Evolutionary conservation across 2,888 invertebrate genomes (phyloP).

Genomic region (Hyposoter dolosus): DNA sequence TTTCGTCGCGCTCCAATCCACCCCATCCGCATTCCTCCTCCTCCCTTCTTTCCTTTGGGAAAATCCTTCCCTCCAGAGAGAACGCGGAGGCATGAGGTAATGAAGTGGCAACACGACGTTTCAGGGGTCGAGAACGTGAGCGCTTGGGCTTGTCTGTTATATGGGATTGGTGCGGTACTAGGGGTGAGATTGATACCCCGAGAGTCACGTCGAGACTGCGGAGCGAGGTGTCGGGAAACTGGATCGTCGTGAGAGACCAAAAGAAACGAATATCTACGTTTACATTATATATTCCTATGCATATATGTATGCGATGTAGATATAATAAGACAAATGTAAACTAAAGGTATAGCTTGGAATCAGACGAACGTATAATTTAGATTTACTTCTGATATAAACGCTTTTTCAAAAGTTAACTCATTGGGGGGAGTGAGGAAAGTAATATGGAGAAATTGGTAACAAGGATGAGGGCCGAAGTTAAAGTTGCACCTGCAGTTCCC

Average conservation of each 20-base stretch:
- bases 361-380: background rate
- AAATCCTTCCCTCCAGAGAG: constrained; percentile 41
- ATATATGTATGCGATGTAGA: background rate
- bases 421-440: constrained; percentile 15
- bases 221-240: constrained; percentile 80
- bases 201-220: constrained; percentile 80
- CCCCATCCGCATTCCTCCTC: constrained; percentile 57
- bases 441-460: constrained; percentile 58
- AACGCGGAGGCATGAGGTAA: constrained; percentile 77
- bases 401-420: background rate
- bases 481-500: constrained; percentile 31
- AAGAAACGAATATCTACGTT: background rate
- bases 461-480: constrained; percentile 37
- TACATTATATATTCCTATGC: background rate
- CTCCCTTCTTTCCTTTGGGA: constrained; percentile 50
- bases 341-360: background rate
- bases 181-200: constrained; percentile 82
- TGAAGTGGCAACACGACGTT: constrained; percentile 83
- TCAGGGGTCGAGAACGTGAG: constrained; percentile 73
- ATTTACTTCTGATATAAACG: background rate
- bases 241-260: constrained; percentile 74
- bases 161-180: constrained; percentile 64
- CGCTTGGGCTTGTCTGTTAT: constrained; percentile 32
- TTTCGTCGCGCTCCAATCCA: constrained; percentile 21
- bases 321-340: background rate